Conservation (phyloP, 2,888 invertebrate species). For the Stomorhina lunata region DNA sequence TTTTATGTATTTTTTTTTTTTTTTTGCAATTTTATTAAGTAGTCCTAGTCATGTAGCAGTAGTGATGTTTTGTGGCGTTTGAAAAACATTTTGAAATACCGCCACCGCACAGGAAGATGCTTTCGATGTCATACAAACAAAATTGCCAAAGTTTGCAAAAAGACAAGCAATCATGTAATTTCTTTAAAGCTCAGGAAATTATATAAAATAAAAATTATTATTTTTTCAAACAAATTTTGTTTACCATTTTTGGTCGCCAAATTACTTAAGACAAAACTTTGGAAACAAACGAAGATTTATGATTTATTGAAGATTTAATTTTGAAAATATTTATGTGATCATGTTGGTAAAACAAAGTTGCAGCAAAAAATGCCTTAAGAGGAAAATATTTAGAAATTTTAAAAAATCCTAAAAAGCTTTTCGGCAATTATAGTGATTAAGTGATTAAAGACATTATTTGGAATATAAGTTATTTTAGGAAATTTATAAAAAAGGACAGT, state of each 20-base stretch:
- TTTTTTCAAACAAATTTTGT: constrained; percentile 37
- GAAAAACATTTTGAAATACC: constrained; percentile 31
- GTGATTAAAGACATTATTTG: too few species aligned
- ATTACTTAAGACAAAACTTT: constrained; percentile 43
- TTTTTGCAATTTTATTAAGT: constrained; percentile 35
- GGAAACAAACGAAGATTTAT: constrained; percentile 22
- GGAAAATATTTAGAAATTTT: not conserved
- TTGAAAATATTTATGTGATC: not conserved
- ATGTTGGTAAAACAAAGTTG: not conserved
- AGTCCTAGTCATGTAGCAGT: constrained; percentile 38
- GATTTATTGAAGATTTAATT: constrained; percentile 31
- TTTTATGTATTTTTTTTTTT: not conserved
- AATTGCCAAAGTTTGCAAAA: not conserved
- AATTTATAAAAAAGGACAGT: too few species aligned
- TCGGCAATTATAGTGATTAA: too few species aligned
- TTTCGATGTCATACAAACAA: not conserved
- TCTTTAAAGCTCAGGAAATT: not conserved
- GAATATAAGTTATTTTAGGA: too few species aligned
- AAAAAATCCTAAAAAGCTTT: too few species aligned
- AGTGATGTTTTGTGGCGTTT: constrained; percentile 24
- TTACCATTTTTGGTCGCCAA: constrained; percentile 22
- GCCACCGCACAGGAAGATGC: constrained; percentile 64
- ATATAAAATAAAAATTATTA: not conserved
- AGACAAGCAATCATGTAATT: not conserved
- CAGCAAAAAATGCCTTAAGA: not conserved